phyloP scores from a whole-genome alignment of 1,140 invertebrate species.

The Drosophila pandora region DNA sequence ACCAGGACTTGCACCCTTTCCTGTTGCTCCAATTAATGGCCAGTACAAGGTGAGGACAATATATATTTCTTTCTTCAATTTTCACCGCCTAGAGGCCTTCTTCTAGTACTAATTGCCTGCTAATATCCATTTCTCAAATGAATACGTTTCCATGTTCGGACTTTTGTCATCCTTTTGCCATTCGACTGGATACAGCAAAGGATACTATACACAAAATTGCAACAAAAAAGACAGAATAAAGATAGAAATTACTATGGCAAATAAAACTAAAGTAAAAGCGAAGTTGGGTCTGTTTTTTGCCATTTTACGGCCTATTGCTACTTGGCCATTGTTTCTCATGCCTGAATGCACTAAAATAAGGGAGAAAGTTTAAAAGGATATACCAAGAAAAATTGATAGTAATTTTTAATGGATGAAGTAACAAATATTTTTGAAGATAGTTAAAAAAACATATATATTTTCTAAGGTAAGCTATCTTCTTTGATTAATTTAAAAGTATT shows the following conservation, averaged over 20 bases:
- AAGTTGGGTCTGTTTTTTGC: constrained; percentile 27
- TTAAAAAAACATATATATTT: neutral
- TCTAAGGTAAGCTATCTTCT: no score
- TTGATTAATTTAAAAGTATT: no score
- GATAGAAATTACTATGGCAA: constrained; percentile 37
- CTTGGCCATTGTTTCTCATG: constrained; percentile 45
- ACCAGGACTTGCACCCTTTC: constrained; percentile 10
- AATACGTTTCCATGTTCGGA: constrained; percentile 60
- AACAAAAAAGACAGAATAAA: constrained; percentile 31
- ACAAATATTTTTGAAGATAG: no score
- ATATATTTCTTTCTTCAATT: neutral
- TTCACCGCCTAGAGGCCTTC: neutral
- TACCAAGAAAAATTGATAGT: neutral
- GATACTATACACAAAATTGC: constrained; percentile 16
- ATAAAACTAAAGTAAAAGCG: constrained; percentile 14
- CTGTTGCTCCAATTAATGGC: neutral
- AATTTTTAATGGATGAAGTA: no score
- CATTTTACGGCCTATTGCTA: constrained; percentile 44
- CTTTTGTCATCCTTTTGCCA: constrained; percentile 50
- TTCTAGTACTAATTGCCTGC: constrained; percentile 63
- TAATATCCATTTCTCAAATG: constrained; percentile 75
- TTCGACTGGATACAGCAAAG: constrained; percentile 36
- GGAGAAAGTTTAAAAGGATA: constrained; percentile 2
- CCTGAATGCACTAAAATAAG: constrained; percentile 35
- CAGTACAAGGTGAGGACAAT: neutral